These are phyloP conservation scores for Nomada hirtipes DNA, from an alignment of 2,888 invertebrate genomes.

Conservation along the genomic window DNA sequence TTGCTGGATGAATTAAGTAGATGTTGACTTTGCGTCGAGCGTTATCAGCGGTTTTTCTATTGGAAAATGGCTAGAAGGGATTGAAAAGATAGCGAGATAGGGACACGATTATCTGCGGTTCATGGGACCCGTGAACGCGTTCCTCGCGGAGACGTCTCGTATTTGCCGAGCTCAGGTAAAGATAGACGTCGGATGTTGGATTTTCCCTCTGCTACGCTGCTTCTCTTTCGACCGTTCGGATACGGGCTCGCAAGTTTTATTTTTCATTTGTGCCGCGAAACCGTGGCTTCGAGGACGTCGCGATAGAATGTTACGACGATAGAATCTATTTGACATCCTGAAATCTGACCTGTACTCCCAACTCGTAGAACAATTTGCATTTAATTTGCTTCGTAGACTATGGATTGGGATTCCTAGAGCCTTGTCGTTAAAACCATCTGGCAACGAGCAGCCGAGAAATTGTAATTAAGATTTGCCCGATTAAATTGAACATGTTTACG, in stretches of 20 bases:
- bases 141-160: conserved; percentile 5
- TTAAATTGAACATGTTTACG: not conserved
- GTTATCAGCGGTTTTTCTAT: not conserved
- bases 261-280: not conserved
- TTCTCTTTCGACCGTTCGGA: not conserved
- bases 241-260: not conserved
- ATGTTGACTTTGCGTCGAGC: not conserved
- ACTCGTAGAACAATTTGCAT: not conserved
- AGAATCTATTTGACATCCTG: no score
- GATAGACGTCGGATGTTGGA: conserved; percentile 13
- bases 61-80: conserved; percentile 6
- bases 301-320: not conserved
- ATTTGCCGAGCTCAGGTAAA: conserved; percentile 1
- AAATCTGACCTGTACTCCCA: no score
- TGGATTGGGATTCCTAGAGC: not conserved
- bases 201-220: not conserved
- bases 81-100: conserved; percentile 21
- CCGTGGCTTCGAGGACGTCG: not conserved
- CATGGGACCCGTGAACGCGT: conserved; percentile 7
- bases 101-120: conserved; percentile 8
- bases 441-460: not conserved
- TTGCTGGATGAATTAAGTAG: conserved; percentile 6
- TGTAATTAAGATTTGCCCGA: not conserved
- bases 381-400: not conserved
- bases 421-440: conserved; percentile 19